These are phyloP conservation scores for Uromys caudimaculatus DNA, from an alignment of 2,797 vertebrate genomes.

Conservation along the genomic window DNA sequence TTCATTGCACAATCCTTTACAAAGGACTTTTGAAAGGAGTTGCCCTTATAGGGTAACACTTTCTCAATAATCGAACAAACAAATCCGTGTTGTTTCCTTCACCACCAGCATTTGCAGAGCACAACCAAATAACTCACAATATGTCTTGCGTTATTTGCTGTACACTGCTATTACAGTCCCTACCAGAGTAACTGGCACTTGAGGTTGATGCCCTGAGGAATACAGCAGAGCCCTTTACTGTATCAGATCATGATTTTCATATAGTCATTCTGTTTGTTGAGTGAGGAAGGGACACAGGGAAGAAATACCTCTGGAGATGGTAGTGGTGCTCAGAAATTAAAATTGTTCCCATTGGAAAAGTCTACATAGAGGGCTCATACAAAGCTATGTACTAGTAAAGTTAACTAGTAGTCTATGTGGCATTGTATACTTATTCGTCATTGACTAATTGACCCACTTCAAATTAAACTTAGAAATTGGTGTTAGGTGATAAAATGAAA, in stretches of 20 bases:
- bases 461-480: conserved; percentile 21
- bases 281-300: neutral
- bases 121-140: neutral
- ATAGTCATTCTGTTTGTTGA: neutral
- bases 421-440: neutral
- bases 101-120: conserved; percentile 1
- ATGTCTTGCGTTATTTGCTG: neutral
- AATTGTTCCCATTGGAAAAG: neutral
- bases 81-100: neutral
- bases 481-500: neutral
- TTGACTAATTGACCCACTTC: conserved; percentile 15
- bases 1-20: conserved; percentile 1
- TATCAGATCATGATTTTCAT: neutral
- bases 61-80: neutral
- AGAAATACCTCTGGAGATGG: neutral
- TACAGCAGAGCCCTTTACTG: neutral
- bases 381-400: neutral
- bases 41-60: neutral
- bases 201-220: neutral
- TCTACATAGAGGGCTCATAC: neutral
- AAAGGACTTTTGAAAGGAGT: neutral
- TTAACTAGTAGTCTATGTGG: neutral
- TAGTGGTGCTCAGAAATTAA: neutral
- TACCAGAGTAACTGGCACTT: neutral
- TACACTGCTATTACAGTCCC: neutral